phyloP scores from a whole-genome alignment of 2,797 vertebrate genomes.

The Siniperca scherzeri region DNA sequence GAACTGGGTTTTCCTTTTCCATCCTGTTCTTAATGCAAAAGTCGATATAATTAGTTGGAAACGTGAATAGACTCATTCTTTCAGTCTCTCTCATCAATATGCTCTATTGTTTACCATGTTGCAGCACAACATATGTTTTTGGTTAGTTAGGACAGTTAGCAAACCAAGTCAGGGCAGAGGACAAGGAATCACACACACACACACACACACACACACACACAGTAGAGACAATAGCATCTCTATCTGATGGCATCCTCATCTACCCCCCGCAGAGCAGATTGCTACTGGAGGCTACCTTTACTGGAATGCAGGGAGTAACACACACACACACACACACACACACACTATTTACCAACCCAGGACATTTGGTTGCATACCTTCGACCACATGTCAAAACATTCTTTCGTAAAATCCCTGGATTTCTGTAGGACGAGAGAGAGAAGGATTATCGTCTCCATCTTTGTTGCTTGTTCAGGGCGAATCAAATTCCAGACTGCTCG shows the following conservation, averaged over 20 bases:
- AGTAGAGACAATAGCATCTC: conserved; percentile 72
- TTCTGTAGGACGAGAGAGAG: conserved; percentile 34
- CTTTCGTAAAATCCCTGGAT: conserved; percentile 47
- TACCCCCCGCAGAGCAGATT: conserved; percentile 70
- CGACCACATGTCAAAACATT: conserved; percentile 76
- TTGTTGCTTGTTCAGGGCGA: conserved; percentile 10
- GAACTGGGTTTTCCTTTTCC: neutral
- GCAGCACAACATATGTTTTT: conserved; percentile 70
- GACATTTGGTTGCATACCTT: conserved; percentile 65
- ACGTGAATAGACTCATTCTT: conserved; percentile 14
- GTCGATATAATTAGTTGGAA: neutral
- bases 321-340: conserved; percentile 48
- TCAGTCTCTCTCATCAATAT: conserved; percentile 40
- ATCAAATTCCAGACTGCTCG: conserved; percentile 9
- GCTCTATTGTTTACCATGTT: conserved; percentile 43
- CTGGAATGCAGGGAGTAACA: conserved; percentile 60
- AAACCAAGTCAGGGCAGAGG: conserved; percentile 52
- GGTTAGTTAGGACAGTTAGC: conserved; percentile 70
- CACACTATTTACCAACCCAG: conserved; percentile 57
- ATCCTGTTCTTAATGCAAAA: neutral
- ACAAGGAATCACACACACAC: conserved; percentile 48
- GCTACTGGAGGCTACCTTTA: conserved; percentile 78
- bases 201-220: conserved; percentile 50
- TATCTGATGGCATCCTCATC: conserved; percentile 79
- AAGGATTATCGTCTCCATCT: conserved; percentile 39